Evolutionary conservation across 2,797 vertebrate genomes (phyloP), one percentile per base, ranked within the genome.

Genomic region (Limnodromus scolopaceus): DNA sequence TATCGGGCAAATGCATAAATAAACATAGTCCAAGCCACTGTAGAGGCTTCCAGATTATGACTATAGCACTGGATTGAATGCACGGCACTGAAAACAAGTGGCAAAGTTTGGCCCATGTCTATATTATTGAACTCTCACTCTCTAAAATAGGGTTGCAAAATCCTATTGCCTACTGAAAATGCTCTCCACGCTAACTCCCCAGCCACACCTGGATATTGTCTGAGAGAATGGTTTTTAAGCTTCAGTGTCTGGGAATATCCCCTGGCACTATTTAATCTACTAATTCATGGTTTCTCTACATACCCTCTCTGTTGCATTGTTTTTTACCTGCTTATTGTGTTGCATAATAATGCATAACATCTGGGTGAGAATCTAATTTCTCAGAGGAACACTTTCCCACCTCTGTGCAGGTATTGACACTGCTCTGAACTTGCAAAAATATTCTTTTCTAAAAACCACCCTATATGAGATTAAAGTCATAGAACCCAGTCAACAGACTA

Each of bases 281-380:
- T 58, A 74, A 41, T 57, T 78, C 16, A 38, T 61, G 15, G 3
- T 54, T 93, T 71, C 17, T 88, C 23, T 57, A 6, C 9, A 8
- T 41, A 28, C 4, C 4, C 3, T 57, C 30, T 45, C 49, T 14
- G 15, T n/a, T 10, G 0, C 14, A 32, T 11, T 88, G 14, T 0
- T 43, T 79, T 76, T 69, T 11, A 58, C 18, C 36, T 53, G 20
- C 3, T 77, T 71, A 38, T 24, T 55, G 1, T 34, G 16, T 76
- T 79, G 38, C 55, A 43, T 18, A 82, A 58, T 55, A 86, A 70
- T 78, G 38, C 8, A 20, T 34, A 74, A 7, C 2, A 18, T 72
- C 61, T 54, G 7, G 17, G 36, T 30, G 54, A 89, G n/a, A 91
- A 72, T 3, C 4, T 75, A 34, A 30, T 82, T 92, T 79, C 43